Evolutionary conservation across 2,797 vertebrate genomes (phyloP).

Genomic region (Aphelocoma californica): DNA sequence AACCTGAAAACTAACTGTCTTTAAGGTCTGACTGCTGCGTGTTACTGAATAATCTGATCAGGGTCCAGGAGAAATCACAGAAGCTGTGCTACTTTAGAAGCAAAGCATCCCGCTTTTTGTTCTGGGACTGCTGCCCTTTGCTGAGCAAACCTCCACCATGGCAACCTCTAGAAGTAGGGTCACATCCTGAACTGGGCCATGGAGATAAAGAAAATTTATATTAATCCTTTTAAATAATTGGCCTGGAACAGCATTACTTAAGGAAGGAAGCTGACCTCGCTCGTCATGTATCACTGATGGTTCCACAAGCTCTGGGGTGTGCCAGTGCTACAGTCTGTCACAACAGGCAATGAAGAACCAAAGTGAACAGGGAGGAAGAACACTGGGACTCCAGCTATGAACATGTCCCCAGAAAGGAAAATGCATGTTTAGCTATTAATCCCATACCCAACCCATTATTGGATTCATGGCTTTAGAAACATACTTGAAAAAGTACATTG

Average conservation of each 20-base stretch:
- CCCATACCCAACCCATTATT: neutral
- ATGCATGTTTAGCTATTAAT: neutral
- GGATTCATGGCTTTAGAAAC: neutral
- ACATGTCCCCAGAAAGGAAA: neutral
- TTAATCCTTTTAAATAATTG: neutral
- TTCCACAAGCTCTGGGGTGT: neutral
- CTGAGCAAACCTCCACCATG: neutral
- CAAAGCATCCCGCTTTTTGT: neutral
- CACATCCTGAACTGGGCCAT: neutral
- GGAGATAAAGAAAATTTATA: neutral
- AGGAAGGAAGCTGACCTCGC: neutral
- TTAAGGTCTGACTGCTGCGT: neutral
- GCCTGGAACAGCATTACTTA: neutral
- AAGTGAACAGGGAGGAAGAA: neutral
- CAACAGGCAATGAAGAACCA: accelerated
- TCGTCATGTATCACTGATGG: neutral
- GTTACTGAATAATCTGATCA: neutral
- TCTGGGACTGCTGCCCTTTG: neutral
- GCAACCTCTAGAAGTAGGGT: neutral
- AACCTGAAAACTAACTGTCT: neutral
- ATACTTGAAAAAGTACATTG: neutral
- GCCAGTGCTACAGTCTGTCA: neutral
- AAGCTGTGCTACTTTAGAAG: neutral
- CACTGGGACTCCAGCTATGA: neutral
- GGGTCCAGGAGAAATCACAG: neutral